Evolutionary conservation across 2,113 vertebrate species (phyloP).

Genomic region (Mystacornis crossleyi): DNA sequence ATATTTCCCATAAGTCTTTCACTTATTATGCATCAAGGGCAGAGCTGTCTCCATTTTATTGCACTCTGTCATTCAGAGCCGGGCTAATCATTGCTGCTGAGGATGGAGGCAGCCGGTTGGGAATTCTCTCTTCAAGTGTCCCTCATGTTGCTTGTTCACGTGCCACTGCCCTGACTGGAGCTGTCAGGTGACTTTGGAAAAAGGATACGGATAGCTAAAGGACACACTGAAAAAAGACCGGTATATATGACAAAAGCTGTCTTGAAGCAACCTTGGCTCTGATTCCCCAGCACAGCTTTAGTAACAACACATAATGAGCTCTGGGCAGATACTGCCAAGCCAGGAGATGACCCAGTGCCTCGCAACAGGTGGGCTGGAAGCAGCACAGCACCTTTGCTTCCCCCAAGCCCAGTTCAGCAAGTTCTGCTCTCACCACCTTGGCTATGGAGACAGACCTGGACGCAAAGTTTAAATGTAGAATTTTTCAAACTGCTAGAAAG

Average conservation of each 20-base stretch:
- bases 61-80: constrained; percentile 27
- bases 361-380: not conserved
- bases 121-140: not conserved
- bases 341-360: not conserved
- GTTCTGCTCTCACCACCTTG: not conserved
- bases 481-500: not conserved
- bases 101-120: not conserved
- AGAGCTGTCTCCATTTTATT: constrained; percentile 37
- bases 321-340: not conserved
- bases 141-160: not conserved
- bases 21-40: constrained; percentile 18
- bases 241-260: not conserved
- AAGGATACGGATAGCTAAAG: not conserved
- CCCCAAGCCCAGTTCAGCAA: not conserved
- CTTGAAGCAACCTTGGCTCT: not conserved
- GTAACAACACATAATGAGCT: fast-evolving
- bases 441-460: not conserved
- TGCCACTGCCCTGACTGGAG: not conserved
- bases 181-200: not conserved
- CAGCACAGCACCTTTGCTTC: not conserved
- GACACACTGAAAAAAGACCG: not conserved
- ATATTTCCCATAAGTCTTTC: not conserved
- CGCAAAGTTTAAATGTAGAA: fast-evolving
- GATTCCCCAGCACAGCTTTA: not conserved
- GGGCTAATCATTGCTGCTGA: constrained; percentile 28